Evolutionary conservation across 2,113 vertebrate genomes (phyloP).

Genomic region (Rhodinocichla rosea): DNA sequence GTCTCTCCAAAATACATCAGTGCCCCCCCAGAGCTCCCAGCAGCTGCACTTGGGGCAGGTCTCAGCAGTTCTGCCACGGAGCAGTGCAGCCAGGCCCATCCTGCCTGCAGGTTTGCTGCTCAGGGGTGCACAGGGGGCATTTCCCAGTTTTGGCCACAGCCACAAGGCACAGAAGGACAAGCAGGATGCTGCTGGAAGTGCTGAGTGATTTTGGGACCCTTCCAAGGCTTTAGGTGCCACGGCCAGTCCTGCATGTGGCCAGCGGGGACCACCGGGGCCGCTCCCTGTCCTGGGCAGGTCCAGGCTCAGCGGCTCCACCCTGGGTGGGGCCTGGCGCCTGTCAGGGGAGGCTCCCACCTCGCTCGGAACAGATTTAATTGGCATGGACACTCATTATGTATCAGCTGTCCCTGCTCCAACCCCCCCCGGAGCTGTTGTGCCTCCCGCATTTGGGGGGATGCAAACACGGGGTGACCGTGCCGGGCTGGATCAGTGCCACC

Average conservation of each 20-base stretch:
- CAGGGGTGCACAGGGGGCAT: rapidly evolving
- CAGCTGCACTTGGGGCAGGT: neutral
- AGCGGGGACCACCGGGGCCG: rapidly evolving
- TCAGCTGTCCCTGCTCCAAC: neutral
- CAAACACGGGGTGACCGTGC: rapidly evolving
- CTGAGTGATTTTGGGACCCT: neutral
- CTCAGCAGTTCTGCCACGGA: neutral
- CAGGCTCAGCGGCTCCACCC: neutral
- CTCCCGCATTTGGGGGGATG: rapidly evolving
- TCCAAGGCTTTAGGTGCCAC: rapidly evolving
- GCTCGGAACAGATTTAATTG: neutral
- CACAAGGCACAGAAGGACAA: neutral
- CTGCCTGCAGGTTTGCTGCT: neutral
- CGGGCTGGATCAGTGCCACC: neutral
- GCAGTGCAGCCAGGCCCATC: rapidly evolving
- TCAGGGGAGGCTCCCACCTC: rapidly evolving
- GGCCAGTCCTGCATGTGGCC: neutral
- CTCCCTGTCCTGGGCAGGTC: rapidly evolving
- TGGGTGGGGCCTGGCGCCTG: neutral
- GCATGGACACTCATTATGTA: rapidly evolving
- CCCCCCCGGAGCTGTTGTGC: rapidly evolving
- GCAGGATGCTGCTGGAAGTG: neutral
- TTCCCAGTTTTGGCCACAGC: neutral
- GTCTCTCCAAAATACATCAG: neutral
- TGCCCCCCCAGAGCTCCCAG: neutral